Evolutionary conservation across 2,113 vertebrate species (phyloP), one percentile per base, ranked within the genome.

Genomic region (Phoxinus phoxinus): DNA sequence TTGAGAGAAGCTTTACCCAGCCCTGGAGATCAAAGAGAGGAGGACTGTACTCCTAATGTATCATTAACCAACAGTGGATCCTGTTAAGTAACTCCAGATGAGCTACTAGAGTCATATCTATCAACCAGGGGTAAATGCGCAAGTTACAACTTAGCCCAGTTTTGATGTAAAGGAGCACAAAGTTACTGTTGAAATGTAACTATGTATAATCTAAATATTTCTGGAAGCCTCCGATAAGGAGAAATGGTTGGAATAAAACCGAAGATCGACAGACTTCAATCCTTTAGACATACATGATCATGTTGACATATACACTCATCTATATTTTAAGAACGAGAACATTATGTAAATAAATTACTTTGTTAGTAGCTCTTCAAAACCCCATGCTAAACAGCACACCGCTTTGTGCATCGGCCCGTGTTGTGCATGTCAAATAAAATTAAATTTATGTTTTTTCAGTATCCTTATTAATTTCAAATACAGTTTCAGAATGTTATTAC

Each of bases 11-110:
- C 15, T 48, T 81, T 23, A 44, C 27, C 61, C 44, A n/a, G 44
- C 41, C 61, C 32, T 48, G 27, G 80, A 81, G 61, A 81, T 69
- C 44, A 81, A 81, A 81, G 80, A 30, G 11, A 51, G 46, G 17
- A 51, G 61, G n/a, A 48, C 44, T 9, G 41, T 46, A 23, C 25
- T 19, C 17, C 8, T n/a, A 81, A 67, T 11, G 46, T 32, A 48
- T 81, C 37, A 67, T 35, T 44, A 59, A 25, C n/a, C 44, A 19
- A 79, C 35, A 32, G 44, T 23, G 74, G 74, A 76, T 76, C 77
- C 13, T 63, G 78, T 81, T 81, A 81, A 51, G 80, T 35, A 81
- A 81, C 27, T 69, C n/a, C 35, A 19, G 37, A 27, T 7, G 44
- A 61, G 10, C 23, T 12, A 61, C n/a, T 25, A 1, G 1, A 32